phyloP scores from a whole-genome alignment of 2,113 vertebrate species.

The Sigmodon hispidus region DNA sequence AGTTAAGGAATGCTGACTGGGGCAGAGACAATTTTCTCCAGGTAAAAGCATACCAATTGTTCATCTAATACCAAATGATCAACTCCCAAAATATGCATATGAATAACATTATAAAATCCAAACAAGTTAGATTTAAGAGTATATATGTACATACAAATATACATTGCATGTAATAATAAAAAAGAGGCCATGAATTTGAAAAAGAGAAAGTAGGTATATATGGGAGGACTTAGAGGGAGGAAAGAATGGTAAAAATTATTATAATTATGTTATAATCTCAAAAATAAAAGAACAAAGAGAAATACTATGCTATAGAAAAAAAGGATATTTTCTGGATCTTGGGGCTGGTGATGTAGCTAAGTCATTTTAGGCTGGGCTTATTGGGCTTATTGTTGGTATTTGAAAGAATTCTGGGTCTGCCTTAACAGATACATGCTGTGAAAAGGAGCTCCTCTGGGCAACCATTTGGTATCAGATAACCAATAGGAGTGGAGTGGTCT shows the following conservation, averaged over 20 bases:
- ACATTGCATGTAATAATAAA: background rate
- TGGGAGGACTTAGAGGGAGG: background rate
- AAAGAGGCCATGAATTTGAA: background rate
- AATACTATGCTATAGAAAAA: background rate
- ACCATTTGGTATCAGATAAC: background rate
- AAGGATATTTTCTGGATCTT: background rate
- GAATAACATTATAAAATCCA: background rate
- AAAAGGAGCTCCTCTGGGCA: background rate
- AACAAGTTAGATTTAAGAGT: background rate
- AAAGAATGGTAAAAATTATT: background rate
- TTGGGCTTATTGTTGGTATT: background rate
- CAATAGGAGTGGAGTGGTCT: background rate
- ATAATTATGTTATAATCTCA: background rate
- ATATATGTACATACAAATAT: background rate
- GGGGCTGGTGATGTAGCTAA: background rate
- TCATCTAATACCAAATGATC: background rate
- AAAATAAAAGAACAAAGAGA: background rate
- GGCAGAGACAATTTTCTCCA: background rate
- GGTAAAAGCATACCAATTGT: background rate
- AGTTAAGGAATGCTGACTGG: background rate
- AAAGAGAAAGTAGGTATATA: background rate
- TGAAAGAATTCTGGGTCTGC: background rate
- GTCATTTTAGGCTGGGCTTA: background rate
- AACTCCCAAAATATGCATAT: background rate
- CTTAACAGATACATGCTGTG: too few species aligned